These are phyloP conservation scores for Falco columbarius DNA, from an alignment of 2,797 vertebrate genomes.

Conservation along the genomic window DNA sequence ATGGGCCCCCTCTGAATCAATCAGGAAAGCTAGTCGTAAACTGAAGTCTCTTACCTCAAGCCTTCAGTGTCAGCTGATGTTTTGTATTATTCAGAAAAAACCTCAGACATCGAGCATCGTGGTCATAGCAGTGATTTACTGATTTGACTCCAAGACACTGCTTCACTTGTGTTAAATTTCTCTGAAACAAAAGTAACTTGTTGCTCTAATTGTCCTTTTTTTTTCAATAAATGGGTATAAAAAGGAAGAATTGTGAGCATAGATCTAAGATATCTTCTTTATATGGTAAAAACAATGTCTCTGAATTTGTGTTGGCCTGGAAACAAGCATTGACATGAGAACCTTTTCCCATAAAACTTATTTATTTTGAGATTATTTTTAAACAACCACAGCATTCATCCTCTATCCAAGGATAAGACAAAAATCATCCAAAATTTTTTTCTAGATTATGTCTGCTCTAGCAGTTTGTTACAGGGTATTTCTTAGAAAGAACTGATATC, in stretches of 20 bases:
- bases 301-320: slow-evolving; percentile 44
- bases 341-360: slow-evolving; percentile 31
- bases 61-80: neutral
- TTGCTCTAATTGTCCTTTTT: neutral
- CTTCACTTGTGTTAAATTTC: neutral
- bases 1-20: neutral
- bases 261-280: neutral
- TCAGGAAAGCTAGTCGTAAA: neutral
- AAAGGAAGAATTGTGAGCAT: neutral
- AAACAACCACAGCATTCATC: slow-evolving; percentile 27
- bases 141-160: neutral
- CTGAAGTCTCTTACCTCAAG: neutral
- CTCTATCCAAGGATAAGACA: slow-evolving; percentile 41
- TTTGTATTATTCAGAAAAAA: neutral
- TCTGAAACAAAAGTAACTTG: neutral
- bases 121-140: neutral
- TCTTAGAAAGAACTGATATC: slow-evolving; percentile 20
- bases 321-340: slow-evolving; percentile 42
- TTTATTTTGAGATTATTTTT: slow-evolving; percentile 56
- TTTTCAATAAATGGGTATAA: neutral
- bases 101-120: neutral
- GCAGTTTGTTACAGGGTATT: neutral
- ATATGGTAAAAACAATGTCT: slow-evolving; percentile 17
- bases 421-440: slow-evolving; percentile 5
- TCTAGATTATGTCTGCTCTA: slow-evolving; percentile 22